Evolutionary conservation across 2,113 vertebrate species (phyloP), one percentile per base, ranked within the genome.

Genomic region (Spea multiplicata): DNA sequence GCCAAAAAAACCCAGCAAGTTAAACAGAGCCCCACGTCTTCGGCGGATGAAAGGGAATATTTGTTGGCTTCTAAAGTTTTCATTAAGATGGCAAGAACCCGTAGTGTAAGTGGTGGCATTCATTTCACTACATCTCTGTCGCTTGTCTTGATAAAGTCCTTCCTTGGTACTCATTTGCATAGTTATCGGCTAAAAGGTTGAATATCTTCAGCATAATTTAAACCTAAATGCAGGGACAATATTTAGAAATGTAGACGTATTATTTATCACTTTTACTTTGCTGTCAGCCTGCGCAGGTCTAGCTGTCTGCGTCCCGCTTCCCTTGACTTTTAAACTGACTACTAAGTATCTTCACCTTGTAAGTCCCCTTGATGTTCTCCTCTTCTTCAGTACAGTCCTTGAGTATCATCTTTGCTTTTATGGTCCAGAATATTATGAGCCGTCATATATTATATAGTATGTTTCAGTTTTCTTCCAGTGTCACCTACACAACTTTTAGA

Each of bases 121-220:
- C 64, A 49, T 59, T 57, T 68, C 65, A 45, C 74, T 68, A 76
- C 65, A 76, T 76, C 74, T n/a, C 50, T 53, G 50, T 53, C 50
- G 10, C 6, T 10, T 68, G 74, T 68, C 50, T 57, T 65, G 57
- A 52, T 45, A 65, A 74, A 55, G 48, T 61, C 73, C 55, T 76
- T 44, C 74, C 49, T 44, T 57, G 57, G 74, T 55, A 46, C 45
- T 57, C 44, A 68, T 76, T 49, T 53, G 74, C 65, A 76, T 67
- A 76, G 67, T 76, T 76, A 76, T 76, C 74, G 67, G 74, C 65
- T 66, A 76, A 3, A 66, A 67, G 62, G 75, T 62, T 71, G 75
- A 77, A 66, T 62, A 71, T 45, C 67, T 71, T 78, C 67, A 71
- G 67, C 68, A 71, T 71, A 71, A 78, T 78, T 78, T 64, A 78